A percentile compares a stretch with the other conserved stretches of the same genome.
These are phyloP conservation scores for Drosophila chauvacae DNA, from an alignment of 1,140 invertebrate genomes.

Conservation along the genomic window DNA sequence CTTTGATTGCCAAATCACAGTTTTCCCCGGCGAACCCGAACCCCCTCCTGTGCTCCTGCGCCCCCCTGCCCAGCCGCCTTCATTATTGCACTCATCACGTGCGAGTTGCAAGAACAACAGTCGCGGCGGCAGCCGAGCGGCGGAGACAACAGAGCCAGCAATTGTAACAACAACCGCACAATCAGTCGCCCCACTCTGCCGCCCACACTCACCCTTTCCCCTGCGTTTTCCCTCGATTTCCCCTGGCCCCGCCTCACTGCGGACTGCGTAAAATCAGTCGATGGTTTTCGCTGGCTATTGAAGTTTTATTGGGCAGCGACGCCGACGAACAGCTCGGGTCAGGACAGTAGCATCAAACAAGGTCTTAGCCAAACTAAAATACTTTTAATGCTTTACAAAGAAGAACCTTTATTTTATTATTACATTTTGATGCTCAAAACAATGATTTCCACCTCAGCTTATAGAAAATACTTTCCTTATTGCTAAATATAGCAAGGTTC, in stretches of 20 bases:
- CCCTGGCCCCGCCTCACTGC: constrained; percentile 11
- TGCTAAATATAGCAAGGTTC: no score
- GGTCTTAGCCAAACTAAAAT: not conserved
- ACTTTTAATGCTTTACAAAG: no score
- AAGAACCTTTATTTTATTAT: no score
- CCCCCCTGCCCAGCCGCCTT: constrained; percentile 11
- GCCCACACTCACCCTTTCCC: constrained; percentile 22
- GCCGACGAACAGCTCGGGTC: constrained; percentile 10
- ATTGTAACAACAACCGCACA: constrained; percentile 80
- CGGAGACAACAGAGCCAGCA: constrained; percentile 64
- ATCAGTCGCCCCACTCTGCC: constrained; percentile 44
- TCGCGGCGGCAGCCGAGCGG: constrained; percentile 31
- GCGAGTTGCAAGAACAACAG: constrained; percentile 48
- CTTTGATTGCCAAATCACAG: constrained; percentile 58
- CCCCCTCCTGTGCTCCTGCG: constrained; percentile 10
- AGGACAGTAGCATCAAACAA: not conserved
- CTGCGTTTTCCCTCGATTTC: constrained; percentile 12
- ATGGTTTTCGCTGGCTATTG: constrained; percentile 63
- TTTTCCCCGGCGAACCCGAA: constrained; percentile 2
- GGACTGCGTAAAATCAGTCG: constrained; percentile 56
- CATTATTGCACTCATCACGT: constrained; percentile 70
- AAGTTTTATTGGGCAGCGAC: constrained; percentile 75
- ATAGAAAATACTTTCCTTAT: no score
- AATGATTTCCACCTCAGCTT: no score
- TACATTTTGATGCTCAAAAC: no score